Percentiles rank a stretch among this genome's conserved stretches.
These are phyloP conservation scores for Drepana falcataria DNA, from an alignment of 2,888 invertebrate species.

Conservation along the genomic window DNA sequence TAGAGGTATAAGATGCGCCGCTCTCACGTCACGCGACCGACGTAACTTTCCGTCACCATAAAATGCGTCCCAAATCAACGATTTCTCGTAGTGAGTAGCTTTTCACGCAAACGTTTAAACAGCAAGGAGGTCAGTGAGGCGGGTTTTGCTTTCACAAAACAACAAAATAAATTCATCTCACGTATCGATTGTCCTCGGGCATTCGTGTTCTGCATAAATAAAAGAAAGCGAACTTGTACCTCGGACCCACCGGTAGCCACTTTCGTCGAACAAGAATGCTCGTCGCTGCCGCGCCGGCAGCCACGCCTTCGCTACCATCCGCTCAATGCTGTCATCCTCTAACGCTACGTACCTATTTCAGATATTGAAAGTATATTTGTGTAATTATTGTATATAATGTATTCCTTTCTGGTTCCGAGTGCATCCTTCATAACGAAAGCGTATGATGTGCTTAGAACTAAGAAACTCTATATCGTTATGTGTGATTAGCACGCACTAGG, in stretches of 20 bases:
- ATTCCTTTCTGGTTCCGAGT: too few relatives aligned
- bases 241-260: conserved; percentile 52
- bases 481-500: too few relatives aligned
- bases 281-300: not conserved
- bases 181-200: conserved; percentile 76
- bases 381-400: too few relatives aligned
- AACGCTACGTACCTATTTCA: too few relatives aligned
- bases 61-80: conserved; percentile 63
- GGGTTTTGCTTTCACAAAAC: conserved; percentile 77
- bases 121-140: conserved; percentile 72
- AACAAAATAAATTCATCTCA: conserved; percentile 78
- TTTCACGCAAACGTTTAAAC: conserved; percentile 68
- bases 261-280: conserved; percentile 42
- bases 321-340: not conserved
- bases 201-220: conserved; percentile 68
- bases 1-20: not conserved
- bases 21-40: conserved; percentile 7
- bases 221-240: conserved; percentile 74
- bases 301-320: not conserved
- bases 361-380: too few relatives aligned
- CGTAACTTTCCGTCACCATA: conserved; percentile 48
- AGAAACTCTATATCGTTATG: too few relatives aligned
- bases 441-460: too few relatives aligned
- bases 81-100: conserved; percentile 64
- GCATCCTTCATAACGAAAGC: too few relatives aligned